phyloP scores from a whole-genome alignment of 92 coral and sea anemone species.

The Bergia puertoricense region DNA sequence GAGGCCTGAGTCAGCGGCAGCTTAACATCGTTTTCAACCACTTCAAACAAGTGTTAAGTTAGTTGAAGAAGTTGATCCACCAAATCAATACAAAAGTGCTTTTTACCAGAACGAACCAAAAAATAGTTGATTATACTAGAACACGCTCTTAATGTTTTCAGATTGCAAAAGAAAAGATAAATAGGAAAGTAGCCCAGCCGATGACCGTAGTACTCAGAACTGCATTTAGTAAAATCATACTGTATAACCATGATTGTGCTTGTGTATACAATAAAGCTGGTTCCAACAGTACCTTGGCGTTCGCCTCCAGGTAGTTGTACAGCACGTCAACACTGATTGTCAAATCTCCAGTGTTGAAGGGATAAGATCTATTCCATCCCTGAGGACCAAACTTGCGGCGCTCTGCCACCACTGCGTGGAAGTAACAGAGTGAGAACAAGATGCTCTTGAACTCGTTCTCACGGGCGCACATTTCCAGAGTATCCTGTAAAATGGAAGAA shows the following conservation, averaged over 20 bases:
- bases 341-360: slow-evolving; percentile 98
- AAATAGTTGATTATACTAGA: too few species aligned
- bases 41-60: too few species aligned
- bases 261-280: not conserved
- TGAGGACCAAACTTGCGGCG: slow-evolving; percentile 99
- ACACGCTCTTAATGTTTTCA: too few species aligned
- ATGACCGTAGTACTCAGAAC: too few species aligned
- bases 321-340: slow-evolving; percentile 96
- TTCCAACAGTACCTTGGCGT: slow-evolving; percentile 77
- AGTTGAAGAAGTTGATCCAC: not conserved
- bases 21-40: not conserved
- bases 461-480: slow-evolving; percentile 99
- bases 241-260: too few species aligned
- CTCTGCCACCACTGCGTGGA: slow-evolving; percentile 99
- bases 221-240: too few species aligned
- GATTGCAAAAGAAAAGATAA: too few species aligned
- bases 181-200: too few species aligned
- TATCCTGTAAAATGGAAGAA: slow-evolving; percentile 69
- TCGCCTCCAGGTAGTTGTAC: slow-evolving; percentile 97
- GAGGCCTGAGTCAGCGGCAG: not conserved
- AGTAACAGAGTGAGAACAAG: slow-evolving; percentile 93
- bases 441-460: slow-evolving; percentile 99
- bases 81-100: not conserved
- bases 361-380: slow-evolving; percentile 99
- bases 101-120: too few species aligned